A percentile compares a stretch with the other conserved stretches of the same genome.
These are phyloP conservation scores for Helicoverpa assulta DNA, from an alignment of 2,888 invertebrate genomes.

Conservation along the genomic window DNA sequence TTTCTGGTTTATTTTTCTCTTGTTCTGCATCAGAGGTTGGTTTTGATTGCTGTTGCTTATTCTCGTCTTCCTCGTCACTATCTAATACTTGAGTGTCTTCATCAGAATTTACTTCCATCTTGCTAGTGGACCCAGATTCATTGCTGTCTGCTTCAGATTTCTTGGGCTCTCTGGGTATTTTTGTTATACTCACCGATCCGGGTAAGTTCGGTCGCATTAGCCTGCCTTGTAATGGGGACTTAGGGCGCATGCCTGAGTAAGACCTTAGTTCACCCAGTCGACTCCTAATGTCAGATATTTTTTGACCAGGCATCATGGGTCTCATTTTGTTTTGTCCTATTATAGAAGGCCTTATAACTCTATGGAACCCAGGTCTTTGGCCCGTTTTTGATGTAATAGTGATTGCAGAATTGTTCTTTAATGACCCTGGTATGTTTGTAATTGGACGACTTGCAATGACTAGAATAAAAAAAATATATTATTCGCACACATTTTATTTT, in stretches of 20 bases:
- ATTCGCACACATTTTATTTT: neutral
- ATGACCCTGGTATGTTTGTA: slow-evolving; percentile 84
- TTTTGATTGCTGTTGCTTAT: slow-evolving; percentile 60
- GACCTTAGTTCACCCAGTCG: slow-evolving; percentile 81
- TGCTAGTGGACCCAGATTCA: slow-evolving; percentile 67
- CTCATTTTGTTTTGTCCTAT: slow-evolving; percentile 81
- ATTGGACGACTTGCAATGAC: slow-evolving; percentile 83
- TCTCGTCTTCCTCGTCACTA: slow-evolving; percentile 81
- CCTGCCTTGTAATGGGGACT: slow-evolving; percentile 76
- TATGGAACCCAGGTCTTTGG: slow-evolving; percentile 79
- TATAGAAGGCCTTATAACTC: slow-evolving; percentile 80
- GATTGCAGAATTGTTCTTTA: slow-evolving; percentile 91
- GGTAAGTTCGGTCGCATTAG: slow-evolving; percentile 80
- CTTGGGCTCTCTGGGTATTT: slow-evolving; percentile 78
- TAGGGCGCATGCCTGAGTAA: slow-evolving; percentile 77
- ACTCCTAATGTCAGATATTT: slow-evolving; percentile 83
- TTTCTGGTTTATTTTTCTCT: slow-evolving; percentile 46
- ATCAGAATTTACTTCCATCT: slow-evolving; percentile 76
- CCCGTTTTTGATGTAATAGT: slow-evolving; percentile 89
- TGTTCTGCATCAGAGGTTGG: slow-evolving; percentile 50
- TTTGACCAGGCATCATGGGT: slow-evolving; percentile 82
- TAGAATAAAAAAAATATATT: slow-evolving; percentile 47
- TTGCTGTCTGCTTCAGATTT: slow-evolving; percentile 71
- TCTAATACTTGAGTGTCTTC: slow-evolving; percentile 85
- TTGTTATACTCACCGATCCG: slow-evolving; percentile 86